Conservation (phyloP, 1,140 invertebrate genomes). For the Zaprionus camerounensis region DNA sequence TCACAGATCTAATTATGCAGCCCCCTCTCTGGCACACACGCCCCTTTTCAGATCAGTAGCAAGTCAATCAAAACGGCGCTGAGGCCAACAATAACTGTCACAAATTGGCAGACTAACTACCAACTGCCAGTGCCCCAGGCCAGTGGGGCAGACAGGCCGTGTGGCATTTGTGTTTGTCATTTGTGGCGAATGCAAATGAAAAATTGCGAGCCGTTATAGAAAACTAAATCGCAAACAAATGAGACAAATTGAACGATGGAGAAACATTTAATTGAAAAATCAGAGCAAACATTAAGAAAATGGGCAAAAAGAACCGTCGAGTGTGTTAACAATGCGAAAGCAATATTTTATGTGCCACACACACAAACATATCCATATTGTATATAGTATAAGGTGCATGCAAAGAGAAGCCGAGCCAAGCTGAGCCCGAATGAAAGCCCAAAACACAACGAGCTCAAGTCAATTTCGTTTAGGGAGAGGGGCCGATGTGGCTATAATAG, state of each 20-base stretch:
- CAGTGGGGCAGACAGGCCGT: conserved; percentile 37
- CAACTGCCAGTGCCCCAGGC: conserved; percentile 16
- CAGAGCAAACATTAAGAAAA: conserved; percentile 51
- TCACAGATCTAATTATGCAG: conserved; percentile 35
- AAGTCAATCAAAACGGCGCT: conserved; percentile 70
- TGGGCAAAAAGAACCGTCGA: conserved; percentile 52
- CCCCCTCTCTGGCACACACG: no score
- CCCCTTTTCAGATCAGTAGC: conserved; percentile 26
- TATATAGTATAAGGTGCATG: conserved; percentile 5
- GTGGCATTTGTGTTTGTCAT: conserved; percentile 22
- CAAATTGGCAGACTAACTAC: conserved; percentile 54
- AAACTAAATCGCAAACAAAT: conserved; percentile 59
- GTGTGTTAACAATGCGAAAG: conserved; percentile 32
- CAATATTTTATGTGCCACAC: background rate
- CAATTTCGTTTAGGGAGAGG: conserved; percentile 33
- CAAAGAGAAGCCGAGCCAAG: conserved; percentile 39
- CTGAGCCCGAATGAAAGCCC: conserved; percentile 45
- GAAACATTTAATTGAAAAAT: conserved; percentile 75
- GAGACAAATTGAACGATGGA: conserved; percentile 32
- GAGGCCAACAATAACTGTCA: conserved; percentile 64
- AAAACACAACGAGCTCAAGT: conserved; percentile 49
- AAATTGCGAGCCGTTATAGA: conserved; percentile 55
- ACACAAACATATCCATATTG: background rate
- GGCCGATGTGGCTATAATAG: conserved; percentile 33
- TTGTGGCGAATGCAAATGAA: conserved; percentile 45